Evolutionary conservation across 2,888 invertebrate species (phyloP), one percentile per base, ranked within the genome.

Genomic region (Aporophyla nigra): DNA sequence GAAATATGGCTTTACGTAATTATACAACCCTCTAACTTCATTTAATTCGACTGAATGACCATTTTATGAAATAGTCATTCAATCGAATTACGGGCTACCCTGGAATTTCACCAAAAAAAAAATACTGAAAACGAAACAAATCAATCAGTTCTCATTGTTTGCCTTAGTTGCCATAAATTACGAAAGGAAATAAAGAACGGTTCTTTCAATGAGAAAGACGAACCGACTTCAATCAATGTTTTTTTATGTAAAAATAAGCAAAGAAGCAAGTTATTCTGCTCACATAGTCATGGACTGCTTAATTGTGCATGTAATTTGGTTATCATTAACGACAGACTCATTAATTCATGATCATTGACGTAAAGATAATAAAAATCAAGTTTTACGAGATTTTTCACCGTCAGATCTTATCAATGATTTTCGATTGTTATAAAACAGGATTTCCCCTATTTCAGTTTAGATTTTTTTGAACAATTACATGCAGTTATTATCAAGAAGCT

Each of bases 251-350:
- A 66, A 65, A 40, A 58, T 43, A 67, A 71, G 46, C 12, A 59
- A 66, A 78, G 16, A 21, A 67, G 14, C 46, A 58, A 63, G 14
- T 27, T 73, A 67, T 67, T 68, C 69, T 27, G 33, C 40, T 46
- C 69, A 66, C 62, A 71, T n/a, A 56, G 19, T 68, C 59, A 43
- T 63, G 27, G 54, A 33, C 59, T 19, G 21, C 33, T 73, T 56
- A 84, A 70, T 72, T 76, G 40, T 63, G 56, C n/a, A 58, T 72
- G 43, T 46, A 76, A 74, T 70, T 80, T 84, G 68, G 4, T 84
- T 62, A 59, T 51, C 27, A 70, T 72, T 70, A 81, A 24, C 6
- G 40, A 67, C 14, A 72, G 71, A 76, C 24, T 84, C 76, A 46
- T 40, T 33, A 33, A 33, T 9, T 46, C 43, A 71, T 61, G 53